Conservation (phyloP, 2,888 invertebrate species). For the Lysandra coridon region DNA sequence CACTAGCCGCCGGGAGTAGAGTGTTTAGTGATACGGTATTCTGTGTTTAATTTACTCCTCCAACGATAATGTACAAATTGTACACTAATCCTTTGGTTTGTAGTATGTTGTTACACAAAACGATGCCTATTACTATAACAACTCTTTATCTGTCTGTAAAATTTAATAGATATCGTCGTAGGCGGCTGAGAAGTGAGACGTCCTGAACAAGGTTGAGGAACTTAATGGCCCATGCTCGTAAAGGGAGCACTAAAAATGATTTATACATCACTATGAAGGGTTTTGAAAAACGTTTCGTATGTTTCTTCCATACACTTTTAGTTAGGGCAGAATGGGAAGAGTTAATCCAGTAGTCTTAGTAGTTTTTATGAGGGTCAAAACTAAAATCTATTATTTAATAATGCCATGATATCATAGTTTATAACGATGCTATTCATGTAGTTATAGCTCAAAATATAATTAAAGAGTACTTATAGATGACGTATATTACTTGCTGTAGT, state of each 20-base stretch:
- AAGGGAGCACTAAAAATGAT: conserved; percentile 23
- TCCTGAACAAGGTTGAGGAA: neutral
- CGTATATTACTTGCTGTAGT: too few species aligned
- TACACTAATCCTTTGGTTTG: neutral
- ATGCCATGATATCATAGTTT: neutral
- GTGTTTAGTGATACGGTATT: too few species aligned
- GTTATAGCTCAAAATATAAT: neutral
- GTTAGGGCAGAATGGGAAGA: neutral
- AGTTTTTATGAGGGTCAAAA: neutral
- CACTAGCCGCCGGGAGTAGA: too few species aligned
- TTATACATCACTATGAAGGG: neutral
- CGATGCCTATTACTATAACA: neutral
- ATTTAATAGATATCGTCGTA: neutral
- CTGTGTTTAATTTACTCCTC: too few species aligned
- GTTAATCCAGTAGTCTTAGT: neutral
- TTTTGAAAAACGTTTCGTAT: neutral
- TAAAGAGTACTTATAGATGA: neutral
- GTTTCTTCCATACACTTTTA: neutral
- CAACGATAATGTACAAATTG: too few species aligned
- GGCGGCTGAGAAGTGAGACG: neutral
- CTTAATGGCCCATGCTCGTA: conserved; percentile 19
- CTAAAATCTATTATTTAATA: conserved; percentile 2
- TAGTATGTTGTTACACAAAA: neutral
- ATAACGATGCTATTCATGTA: neutral
- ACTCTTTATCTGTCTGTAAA: neutral